Conservation (phyloP, 2,888 invertebrate species). For the Caenorhabditis sinica region DNA sequence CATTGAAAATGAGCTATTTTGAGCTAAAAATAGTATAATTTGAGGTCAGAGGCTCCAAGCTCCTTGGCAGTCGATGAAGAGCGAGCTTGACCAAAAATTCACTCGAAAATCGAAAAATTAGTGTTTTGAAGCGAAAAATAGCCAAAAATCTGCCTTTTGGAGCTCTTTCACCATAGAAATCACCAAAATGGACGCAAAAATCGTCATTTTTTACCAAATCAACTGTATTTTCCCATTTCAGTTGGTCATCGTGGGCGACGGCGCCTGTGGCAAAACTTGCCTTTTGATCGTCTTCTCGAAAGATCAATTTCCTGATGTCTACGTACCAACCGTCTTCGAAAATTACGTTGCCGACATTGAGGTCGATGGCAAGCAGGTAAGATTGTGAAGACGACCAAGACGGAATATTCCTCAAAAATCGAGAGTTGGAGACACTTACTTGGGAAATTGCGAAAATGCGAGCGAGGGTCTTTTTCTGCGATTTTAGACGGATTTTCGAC, state of each 20-base stretch:
- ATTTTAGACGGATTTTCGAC: too few species aligned
- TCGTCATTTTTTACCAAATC: too few species aligned
- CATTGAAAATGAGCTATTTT: neutral
- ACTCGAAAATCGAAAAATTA: too few species aligned
- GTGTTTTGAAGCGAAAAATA: too few species aligned
- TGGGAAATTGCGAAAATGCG: too few species aligned
- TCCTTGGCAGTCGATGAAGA: neutral
- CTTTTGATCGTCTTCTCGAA: slow-evolving; percentile 98
- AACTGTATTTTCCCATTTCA: slow-evolving; percentile 50
- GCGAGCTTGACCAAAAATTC: too few species aligned
- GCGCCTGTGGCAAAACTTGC: slow-evolving; percentile 99
- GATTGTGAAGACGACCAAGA: neutral
- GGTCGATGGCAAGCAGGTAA: slow-evolving; percentile 93
- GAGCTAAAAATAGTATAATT: slow-evolving; percentile 3
- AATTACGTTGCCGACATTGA: slow-evolving; percentile 99
- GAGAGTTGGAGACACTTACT: too few species aligned
- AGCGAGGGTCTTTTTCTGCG: too few species aligned
- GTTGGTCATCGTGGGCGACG: slow-evolving; percentile 87
- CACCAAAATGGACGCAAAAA: too few species aligned
- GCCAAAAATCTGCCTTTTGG: too few species aligned
- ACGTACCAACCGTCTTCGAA: slow-evolving; percentile 98
- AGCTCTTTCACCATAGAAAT: too few species aligned
- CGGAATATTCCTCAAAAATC: neutral
- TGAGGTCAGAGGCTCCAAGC: too few species aligned
- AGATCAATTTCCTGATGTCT: slow-evolving; percentile 99